These are phyloP conservation scores for Crax fasciolata DNA, from an alignment of 2,797 vertebrate genomes.

Conservation along the genomic window DNA sequence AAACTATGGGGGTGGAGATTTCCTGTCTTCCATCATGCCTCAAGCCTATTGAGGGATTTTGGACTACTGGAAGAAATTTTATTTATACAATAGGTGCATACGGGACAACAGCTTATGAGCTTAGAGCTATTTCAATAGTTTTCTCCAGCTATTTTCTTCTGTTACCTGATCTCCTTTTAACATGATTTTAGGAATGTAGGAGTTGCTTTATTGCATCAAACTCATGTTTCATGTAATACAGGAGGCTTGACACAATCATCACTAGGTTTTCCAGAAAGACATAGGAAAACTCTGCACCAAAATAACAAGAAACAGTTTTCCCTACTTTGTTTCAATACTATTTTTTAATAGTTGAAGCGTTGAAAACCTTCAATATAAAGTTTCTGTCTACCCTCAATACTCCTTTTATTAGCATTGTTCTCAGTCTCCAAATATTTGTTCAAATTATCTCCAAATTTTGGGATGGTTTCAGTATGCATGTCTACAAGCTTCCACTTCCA, in stretches of 20 bases:
- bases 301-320: neutral
- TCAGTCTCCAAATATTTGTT: neutral
- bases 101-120: neutral
- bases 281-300: neutral
- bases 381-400: neutral
- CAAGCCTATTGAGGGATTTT: neutral
- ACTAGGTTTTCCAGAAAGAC: neutral
- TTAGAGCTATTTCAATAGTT: neutral
- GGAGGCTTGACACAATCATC: neutral
- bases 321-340: neutral
- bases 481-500: neutral
- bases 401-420: neutral
- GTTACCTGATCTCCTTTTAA: constrained; percentile 21
- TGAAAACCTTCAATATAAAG: neutral
- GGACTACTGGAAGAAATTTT: neutral
- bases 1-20: neutral
- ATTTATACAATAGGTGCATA: neutral
- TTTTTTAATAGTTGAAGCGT: neutral
- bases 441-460: neutral
- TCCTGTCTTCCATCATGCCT: neutral
- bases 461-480: neutral
- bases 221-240: neutral
- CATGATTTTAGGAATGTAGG: neutral
- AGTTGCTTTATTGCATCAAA: neutral
- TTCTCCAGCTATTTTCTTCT: neutral